Conservation (phyloP, 2,113 vertebrate species). For the Lathamus discolor region DNA sequence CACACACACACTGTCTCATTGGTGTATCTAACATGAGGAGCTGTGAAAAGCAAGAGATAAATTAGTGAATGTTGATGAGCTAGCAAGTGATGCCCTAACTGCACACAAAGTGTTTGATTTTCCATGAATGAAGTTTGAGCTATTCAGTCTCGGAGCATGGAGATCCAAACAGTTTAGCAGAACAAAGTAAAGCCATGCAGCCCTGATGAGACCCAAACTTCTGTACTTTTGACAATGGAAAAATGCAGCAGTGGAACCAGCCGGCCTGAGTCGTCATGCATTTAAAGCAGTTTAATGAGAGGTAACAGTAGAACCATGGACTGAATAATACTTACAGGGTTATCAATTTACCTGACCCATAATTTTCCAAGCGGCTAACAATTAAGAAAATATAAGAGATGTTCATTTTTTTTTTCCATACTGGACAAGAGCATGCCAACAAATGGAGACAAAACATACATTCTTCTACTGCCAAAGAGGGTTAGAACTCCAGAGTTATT, state of each 20-base stretch:
- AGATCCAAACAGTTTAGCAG: conserved; percentile 49
- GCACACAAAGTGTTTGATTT: conserved; percentile 10
- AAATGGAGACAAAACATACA: conserved; percentile 61
- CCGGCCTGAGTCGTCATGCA: conserved; percentile 70
- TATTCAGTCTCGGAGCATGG: conserved; percentile 47
- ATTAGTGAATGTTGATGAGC: conserved; percentile 50
- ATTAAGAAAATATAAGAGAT: conserved; percentile 83
- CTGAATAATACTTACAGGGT: conserved; percentile 78
- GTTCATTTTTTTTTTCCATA: conserved; percentile 67
- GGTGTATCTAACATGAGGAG: conserved; percentile 33
- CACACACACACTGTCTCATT: background rate
- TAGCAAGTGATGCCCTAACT: conserved; percentile 33
- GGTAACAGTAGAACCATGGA: conserved; percentile 43
- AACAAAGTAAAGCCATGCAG: conserved; percentile 73
- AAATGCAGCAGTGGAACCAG: conserved; percentile 50
- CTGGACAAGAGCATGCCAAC: conserved; percentile 56
- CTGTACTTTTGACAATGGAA: conserved; percentile 44
- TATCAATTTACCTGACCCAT: conserved; percentile 80
- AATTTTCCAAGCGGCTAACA: conserved; percentile 82
- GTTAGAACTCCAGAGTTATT: background rate
- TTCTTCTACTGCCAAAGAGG: background rate
- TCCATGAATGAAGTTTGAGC: conserved; percentile 38
- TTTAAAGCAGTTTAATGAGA: conserved; percentile 66
- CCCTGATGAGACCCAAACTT: conserved; percentile 30
- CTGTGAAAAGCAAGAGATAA: conserved; percentile 40